A percentile compares a stretch with the other conserved stretches of the same genome.
These are phyloP conservation scores for Gyrodactylus salaris DNA, from an alignment of 1,140 invertebrate species.

Conservation along the genomic window DNA sequence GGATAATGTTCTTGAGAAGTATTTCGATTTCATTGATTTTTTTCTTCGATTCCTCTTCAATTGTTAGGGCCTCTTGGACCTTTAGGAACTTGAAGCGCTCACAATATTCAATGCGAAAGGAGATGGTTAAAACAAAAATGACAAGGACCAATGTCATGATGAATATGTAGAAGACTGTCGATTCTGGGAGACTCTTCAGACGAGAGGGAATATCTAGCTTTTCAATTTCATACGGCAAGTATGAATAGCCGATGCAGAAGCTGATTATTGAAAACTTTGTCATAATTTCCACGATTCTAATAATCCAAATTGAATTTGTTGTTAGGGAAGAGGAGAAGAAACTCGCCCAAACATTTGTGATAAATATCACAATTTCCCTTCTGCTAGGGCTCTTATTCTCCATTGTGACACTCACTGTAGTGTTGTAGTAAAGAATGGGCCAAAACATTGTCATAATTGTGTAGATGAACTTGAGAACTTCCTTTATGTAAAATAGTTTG, in stretches of 20 bases:
- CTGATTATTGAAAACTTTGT: background rate
- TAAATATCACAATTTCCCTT: background rate
- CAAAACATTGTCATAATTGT: background rate
- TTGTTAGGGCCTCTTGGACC: background rate
- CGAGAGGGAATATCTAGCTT: too few relatives aligned
- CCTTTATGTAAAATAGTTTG: too few relatives aligned
- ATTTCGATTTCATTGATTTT: background rate
- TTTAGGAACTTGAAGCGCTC: background rate
- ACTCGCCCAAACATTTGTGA: background rate
- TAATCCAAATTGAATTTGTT: background rate
- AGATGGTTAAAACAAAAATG: background rate
- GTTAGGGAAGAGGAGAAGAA: background rate
- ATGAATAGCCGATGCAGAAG: background rate
- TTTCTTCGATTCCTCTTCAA: background rate
- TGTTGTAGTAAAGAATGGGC: background rate
- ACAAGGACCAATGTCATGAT: background rate
- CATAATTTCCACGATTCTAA: background rate
- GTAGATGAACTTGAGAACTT: background rate
- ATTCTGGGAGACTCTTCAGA: background rate
- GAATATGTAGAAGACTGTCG: background rate
- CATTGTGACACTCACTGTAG: too few relatives aligned
- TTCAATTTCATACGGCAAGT: background rate
- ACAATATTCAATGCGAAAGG: background rate
- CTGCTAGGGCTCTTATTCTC: background rate
- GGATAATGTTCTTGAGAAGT: background rate